A percentile compares a stretch with the other conserved stretches of the same genome.
Evolutionary conservation across 2,113 vertebrate genomes (phyloP).

Genomic region (Fregata magnificens): DNA sequence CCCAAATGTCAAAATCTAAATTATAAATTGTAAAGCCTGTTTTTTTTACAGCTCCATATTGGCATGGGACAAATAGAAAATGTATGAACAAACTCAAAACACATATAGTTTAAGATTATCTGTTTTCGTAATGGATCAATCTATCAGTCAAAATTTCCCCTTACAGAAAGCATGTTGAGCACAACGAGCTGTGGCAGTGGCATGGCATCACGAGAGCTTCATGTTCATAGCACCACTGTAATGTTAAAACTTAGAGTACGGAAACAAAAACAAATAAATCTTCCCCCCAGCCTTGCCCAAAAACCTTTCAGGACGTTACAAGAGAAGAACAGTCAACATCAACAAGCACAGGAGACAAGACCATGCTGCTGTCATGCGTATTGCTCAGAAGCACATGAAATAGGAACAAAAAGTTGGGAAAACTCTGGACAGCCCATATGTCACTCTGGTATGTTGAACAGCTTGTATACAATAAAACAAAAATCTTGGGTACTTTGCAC

Average conservation of each 20-base stretch:
- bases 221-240: rapidly evolving
- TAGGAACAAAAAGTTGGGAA: not conserved
- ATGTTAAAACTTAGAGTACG: not conserved
- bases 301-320: not conserved
- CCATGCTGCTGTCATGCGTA: too few relatives aligned
- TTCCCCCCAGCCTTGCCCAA: not conserved
- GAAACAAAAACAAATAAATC: not conserved
- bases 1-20: not conserved
- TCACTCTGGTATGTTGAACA: not conserved
- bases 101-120: not conserved
- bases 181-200: not conserved
- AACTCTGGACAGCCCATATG: not conserved
- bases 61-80: not conserved
- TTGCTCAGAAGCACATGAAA: not conserved
- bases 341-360: not conserved
- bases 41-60: not conserved
- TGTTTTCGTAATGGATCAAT: not conserved
- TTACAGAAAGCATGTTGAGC: not conserved
- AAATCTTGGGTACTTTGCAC: not conserved
- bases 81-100: not conserved
- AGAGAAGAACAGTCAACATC: not conserved
- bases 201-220: rapidly evolving
- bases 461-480: not conserved
- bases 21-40: not conserved
- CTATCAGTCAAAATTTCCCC: not conserved